Base-by-base conservation (phyloP, 1,140 invertebrate genomes). In the Hirudo medicinalis region DNA sequence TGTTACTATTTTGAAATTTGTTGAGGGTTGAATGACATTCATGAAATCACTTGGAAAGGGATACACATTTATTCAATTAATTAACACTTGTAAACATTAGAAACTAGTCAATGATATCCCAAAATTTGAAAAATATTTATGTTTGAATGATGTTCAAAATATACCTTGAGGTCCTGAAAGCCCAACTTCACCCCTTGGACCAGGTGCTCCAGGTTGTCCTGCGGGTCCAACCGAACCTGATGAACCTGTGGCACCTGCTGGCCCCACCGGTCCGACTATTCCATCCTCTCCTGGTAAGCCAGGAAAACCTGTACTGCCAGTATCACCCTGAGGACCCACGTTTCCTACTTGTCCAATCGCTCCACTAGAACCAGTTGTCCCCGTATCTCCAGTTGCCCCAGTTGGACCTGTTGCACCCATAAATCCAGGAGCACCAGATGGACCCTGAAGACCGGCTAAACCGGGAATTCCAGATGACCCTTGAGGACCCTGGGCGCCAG, bases 101-200 rank as follows among this genome's bases (percentile, higher is more conserved):
- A 49, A 49, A 49, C 43, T 17, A 49, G 4, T 17, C 13, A 49
- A 49, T 15, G 11, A 49, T 15, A 40, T 40, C 4, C 43, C 0
- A 49, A 49, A 49, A 17, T 8, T 8, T 49, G 43, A 13, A 49
- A 8, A 8, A 15, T 49, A 2, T 17, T 15, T 17, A 49, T 49
- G 0, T 49, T 49, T 49, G 43, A 17, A 49, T 49, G 15, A 49
- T 49, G 11, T 49, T 49, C 15, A 63, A 63, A 11, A 63, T 25
- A 6, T 63, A 63, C 75, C 76, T 25, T 72, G 69, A 27, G 69
- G 40, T 67, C 80, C 89, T 75, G 88, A 81, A 78, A 89, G 89
- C 8, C 89, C 89, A 73, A 88, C 83, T 83, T 90, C 90, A 19
- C 89, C 89, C 78, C 90, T 87, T 11, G 86, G 83, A 17, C 90